Conservation (phyloP, 2,888 invertebrate species). For the Philonicus albiceps region DNA sequence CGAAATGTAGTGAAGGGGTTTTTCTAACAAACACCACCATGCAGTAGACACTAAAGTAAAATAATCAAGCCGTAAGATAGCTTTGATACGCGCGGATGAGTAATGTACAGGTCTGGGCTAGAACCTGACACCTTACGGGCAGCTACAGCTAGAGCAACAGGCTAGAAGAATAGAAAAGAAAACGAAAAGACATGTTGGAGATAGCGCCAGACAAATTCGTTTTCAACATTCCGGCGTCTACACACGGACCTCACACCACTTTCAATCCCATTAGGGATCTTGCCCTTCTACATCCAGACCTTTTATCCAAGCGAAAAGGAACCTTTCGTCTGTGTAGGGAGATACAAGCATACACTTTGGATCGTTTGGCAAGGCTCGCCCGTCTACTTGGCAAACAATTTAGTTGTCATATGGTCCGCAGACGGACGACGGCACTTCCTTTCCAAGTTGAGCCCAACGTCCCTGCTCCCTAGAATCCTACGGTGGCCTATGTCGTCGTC, state of each 20-base stretch:
- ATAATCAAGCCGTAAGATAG: conserved; percentile 20
- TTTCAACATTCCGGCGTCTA: not conserved
- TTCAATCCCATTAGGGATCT: conserved; percentile 2
- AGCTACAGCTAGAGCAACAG: conserved; percentile 4
- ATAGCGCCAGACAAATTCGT: conserved; percentile 28
- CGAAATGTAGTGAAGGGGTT: conserved; percentile 16
- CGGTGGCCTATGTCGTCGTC: not conserved
- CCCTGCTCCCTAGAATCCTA: not conserved
- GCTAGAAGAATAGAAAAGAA: not conserved
- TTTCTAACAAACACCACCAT: not conserved
- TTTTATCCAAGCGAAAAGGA: not conserved
- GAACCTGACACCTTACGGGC: not conserved
- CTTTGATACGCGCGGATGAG: conserved; percentile 2
- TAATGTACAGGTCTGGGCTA: not conserved
- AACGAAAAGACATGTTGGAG: not conserved
- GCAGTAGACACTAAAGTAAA: not conserved
- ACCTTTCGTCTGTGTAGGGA: not conserved
- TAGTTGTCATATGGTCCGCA: conserved; percentile 33
- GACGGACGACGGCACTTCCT: conserved; percentile 22
- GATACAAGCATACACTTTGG: not conserved
- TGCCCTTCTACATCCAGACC: not conserved
- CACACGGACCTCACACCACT: not conserved
- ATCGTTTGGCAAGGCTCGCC: not conserved
- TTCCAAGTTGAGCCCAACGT: conserved; percentile 11
- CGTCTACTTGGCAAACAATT: conserved; percentile 34